Evolutionary conservation across 1,140 invertebrate genomes (phyloP), one percentile per base, ranked within the genome.

Genomic region (Diabrotica virgifera): DNA sequence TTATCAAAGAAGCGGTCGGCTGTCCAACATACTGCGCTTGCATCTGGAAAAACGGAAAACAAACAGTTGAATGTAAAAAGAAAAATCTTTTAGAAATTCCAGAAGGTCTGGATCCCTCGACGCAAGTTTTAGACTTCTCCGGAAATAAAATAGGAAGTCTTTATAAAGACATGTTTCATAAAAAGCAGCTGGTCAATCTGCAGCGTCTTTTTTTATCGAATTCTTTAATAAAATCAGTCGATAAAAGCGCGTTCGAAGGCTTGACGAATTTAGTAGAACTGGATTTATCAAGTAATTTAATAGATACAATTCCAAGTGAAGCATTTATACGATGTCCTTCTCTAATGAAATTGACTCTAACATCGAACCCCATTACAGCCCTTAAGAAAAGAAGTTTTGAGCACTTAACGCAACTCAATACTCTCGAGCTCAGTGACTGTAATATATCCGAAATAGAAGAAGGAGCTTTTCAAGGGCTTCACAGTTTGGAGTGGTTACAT

Each of bases 1-100:
- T 64, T 11, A 50, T 68, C 12, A 57, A 61, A 11, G 63, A 70
- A 55, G 64, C 61, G 12, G 50, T 52, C 77, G 84, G 84, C 12
- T 95, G 93, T 76, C 93, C 93, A 0, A 74, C 80, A 2, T 84
- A 85, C 51, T 96, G 94, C 78, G 82, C 85, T 9, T 96, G 94
- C 81, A 95, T 93, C 74, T 95, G 94, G 94, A 95, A 94, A 78
- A 88, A 89, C 73, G 94, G 93, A 2, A 96, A 96, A 77, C 88
- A 93, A 74, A 92, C 90, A 64, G 92, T 94, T 5, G 93, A 95
- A 76, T 96, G 93, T 79, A 84, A 87, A 9, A 86, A 89, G 53
- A 88, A 89, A 76, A 85, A 85, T 38, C 80, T 94, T n/a, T 85
- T 87, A 50, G 82, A 85, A 5, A 86, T 94, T 52, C 94, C 95